Evolutionary conservation across 2,113 vertebrate species (phyloP).

Genomic region (Zosterops borbonicus): DNA sequence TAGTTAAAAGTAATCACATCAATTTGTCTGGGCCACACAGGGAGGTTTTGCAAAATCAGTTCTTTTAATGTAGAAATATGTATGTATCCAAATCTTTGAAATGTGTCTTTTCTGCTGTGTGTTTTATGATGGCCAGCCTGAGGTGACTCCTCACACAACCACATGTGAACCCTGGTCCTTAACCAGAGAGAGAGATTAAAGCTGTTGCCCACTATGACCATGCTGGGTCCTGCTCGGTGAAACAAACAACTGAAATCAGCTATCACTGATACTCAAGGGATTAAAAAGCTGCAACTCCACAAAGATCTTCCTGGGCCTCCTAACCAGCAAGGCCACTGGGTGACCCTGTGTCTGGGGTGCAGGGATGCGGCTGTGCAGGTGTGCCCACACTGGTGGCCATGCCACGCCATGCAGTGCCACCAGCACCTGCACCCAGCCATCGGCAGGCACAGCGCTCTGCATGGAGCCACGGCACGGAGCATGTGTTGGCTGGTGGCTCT

Average conservation of each 20-base stretch:
- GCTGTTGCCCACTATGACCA: not conserved
- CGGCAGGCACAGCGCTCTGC: rapidly evolving
- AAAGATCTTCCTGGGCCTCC: not conserved
- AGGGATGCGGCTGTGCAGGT: not conserved
- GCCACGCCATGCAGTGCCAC: rapidly evolving
- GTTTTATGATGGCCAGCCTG: not conserved
- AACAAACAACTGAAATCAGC: not conserved
- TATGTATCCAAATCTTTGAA: not conserved
- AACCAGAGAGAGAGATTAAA: not conserved
- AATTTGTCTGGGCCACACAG: not conserved
- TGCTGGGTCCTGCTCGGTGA: not conserved
- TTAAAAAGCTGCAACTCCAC: not conserved
- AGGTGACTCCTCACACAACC: not conserved
- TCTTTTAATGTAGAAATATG: not conserved
- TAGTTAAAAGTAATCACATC: not conserved
- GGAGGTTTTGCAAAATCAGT: not conserved
- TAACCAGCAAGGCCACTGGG: rapidly evolving
- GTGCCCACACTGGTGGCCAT: not conserved
- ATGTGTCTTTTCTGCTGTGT: not conserved
- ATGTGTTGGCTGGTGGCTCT: rapidly evolving
- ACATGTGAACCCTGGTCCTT: not conserved
- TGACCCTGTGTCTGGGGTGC: not conserved
- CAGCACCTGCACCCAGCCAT: rapidly evolving
- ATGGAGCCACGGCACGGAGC: rapidly evolving
- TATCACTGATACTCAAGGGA: rapidly evolving